Evolutionary conservation across 2,113 vertebrate genomes (phyloP).

Genomic region (Calyptomena viridis): DNA sequence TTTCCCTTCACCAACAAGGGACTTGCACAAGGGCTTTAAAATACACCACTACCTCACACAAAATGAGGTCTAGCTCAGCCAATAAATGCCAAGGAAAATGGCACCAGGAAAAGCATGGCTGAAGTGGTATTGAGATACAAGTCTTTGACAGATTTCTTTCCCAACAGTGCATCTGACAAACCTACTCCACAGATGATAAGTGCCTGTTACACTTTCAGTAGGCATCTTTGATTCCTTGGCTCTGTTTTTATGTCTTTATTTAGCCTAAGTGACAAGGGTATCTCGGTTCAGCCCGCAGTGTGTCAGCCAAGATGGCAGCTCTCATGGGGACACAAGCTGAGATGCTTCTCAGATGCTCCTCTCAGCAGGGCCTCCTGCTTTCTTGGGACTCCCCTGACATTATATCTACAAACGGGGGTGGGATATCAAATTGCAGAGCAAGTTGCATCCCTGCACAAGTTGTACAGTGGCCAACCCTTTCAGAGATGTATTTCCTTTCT

Average conservation of each 20-base stretch:
- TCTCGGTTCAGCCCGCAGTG: accelerated
- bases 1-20: neutral
- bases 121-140: neutral
- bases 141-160: neutral
- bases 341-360: neutral
- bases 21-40: neutral
- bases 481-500: accelerated
- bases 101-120: neutral
- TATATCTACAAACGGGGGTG: neutral
- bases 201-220: neutral
- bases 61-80: neutral
- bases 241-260: neutral
- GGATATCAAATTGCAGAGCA: neutral
- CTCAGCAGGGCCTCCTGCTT: neutral
- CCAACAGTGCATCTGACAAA: accelerated
- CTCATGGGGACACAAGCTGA: accelerated
- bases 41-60: neutral
- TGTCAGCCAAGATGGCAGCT: neutral
- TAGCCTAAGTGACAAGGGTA: neutral
- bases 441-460: neutral
- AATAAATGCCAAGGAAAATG: neutral
- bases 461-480: neutral
- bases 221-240: neutral
- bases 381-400: neutral
- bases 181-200: neutral